These are phyloP conservation scores for Coremacera marginata DNA, from an alignment of 2,888 invertebrate species.

Conservation along the genomic window DNA sequence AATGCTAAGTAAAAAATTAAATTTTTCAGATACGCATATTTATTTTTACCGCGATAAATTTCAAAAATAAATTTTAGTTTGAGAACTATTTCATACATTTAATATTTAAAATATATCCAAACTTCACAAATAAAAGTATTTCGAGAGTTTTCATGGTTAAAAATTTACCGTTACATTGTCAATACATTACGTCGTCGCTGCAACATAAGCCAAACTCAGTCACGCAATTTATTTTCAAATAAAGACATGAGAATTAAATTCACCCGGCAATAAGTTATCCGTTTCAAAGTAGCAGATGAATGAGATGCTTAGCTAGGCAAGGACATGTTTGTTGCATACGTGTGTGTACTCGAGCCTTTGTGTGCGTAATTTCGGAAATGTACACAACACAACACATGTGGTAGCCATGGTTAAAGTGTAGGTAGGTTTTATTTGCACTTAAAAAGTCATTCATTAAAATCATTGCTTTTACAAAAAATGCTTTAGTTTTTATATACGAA, in stretches of 20 bases:
- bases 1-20: no score
- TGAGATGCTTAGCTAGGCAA: conserved; percentile 23
- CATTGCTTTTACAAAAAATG: background rate
- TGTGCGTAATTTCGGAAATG: background rate
- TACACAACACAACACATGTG: background rate
- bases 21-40: no score
- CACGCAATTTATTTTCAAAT: conserved; percentile 32
- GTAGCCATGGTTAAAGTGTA: background rate
- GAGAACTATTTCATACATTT: no score
- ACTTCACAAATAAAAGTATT: background rate
- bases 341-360: background rate
- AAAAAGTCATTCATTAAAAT: conserved; percentile 15
- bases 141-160: background rate
- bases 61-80: no score
- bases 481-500: background rate
- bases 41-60: no score
- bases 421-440: conserved; percentile 6
- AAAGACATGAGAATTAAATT: conserved; percentile 34
- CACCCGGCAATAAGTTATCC: conserved; percentile 34
- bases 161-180: background rate
- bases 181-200: background rate
- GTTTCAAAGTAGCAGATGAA: conserved; percentile 21
- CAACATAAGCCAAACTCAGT: conserved; percentile 10
- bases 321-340: background rate
- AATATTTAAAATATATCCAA: no score